Percentiles rank a stretch among this genome's conserved stretches.
Evolutionary conservation across 2,113 vertebrate species (phyloP).

Genomic region (Vidua macroura): DNA sequence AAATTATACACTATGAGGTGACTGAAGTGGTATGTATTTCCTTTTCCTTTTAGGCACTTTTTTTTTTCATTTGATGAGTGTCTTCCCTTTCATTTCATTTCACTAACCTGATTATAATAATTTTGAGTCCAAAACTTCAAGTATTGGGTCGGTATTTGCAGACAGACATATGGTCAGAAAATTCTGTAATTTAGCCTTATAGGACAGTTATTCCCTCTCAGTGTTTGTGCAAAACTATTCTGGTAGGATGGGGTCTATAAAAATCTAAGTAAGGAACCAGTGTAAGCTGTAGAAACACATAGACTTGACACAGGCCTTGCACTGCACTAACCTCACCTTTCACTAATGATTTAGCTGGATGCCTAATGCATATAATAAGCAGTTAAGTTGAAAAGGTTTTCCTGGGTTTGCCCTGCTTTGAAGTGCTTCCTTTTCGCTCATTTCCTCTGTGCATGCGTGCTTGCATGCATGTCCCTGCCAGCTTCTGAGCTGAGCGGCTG

Average conservation of each 20-base stretch:
- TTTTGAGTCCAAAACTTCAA: not conserved
- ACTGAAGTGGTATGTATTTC: not conserved
- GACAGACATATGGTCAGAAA: not conserved
- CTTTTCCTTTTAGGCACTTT: not conserved
- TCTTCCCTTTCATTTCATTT: not conserved
- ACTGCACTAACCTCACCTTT: not conserved
- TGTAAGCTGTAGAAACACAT: not conserved
- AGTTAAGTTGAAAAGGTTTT: not conserved
- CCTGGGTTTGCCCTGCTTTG: not conserved
- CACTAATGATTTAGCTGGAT: not conserved
- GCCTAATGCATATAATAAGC: not conserved
- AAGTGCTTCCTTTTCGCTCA: not conserved
- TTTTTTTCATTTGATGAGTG: not conserved
- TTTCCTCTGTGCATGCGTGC: not conserved
- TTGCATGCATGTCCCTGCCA: rapidly evolving
- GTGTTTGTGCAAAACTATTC: not conserved
- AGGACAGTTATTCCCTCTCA: not conserved
- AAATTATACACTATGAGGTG: not conserved
- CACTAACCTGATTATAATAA: not conserved
- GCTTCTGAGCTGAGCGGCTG: rapidly evolving
- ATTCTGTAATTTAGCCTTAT: not conserved
- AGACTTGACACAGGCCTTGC: not conserved
- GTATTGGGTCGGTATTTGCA: not conserved
- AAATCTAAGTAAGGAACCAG: not conserved
- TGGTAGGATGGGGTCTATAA: not conserved